Percentiles rank a stretch among this genome's conserved stretches.
Evolutionary conservation across 1,140 invertebrate species (phyloP).

Genomic region (Harlomillsia oculata): DNA sequence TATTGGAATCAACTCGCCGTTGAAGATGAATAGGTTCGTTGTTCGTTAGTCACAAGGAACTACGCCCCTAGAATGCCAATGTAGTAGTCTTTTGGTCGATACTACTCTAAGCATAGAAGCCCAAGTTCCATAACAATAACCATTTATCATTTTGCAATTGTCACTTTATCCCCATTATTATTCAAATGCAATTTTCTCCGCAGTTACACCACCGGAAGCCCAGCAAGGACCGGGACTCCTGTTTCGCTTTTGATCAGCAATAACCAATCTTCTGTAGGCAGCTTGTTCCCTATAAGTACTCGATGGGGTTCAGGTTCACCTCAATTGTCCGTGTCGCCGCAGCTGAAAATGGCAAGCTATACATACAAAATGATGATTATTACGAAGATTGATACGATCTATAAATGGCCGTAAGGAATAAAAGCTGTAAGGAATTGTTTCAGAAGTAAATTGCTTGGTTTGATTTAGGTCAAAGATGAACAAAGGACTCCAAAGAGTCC

Average conservation of each 20-base stretch:
- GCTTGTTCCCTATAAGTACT: conserved; percentile 22
- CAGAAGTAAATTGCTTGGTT: background rate
- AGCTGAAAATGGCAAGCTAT: conserved; percentile 29
- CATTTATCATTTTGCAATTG: too few species aligned
- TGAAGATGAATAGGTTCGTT: conserved; percentile 32
- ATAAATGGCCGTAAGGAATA: background rate
- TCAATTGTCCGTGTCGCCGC: conserved; percentile 30
- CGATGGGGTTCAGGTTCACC: conserved; percentile 34
- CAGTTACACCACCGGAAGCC: conserved; percentile 25
- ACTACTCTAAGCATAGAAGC: too few species aligned
- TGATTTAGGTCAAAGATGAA: conserved; percentile 19
- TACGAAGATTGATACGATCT: too few species aligned
- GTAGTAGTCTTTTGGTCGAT: too few species aligned
- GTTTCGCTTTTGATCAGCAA: conserved; percentile 32
- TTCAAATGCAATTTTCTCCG: background rate
- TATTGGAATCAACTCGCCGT: conserved; percentile 29
- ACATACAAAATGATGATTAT: conserved; percentile 5
- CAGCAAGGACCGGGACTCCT: conserved; percentile 34
- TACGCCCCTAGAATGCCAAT: too few species aligned
- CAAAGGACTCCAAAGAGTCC: conserved; percentile 28
- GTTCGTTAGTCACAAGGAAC: too few species aligned
- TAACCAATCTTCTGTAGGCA: conserved; percentile 32
- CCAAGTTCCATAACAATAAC: too few species aligned
- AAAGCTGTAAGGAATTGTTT: background rate
- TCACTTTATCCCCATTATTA: too few species aligned